Evolutionary conservation across 2,113 vertebrate species (phyloP).

Genomic region (Cervus canadensis): DNA sequence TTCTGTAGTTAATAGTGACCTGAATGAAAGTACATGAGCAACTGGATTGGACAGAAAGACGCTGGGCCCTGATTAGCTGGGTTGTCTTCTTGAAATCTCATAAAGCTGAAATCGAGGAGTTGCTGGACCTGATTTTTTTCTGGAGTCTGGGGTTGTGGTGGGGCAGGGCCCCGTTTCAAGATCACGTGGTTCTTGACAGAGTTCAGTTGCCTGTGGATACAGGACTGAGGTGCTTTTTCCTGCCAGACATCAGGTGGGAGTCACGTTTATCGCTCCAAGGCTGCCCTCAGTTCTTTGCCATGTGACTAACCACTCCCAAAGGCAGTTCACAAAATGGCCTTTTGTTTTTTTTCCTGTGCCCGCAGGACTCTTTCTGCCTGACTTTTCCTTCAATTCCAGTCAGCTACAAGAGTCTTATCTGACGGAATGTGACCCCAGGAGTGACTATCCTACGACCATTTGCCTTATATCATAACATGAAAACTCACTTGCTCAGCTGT

Average conservation of each 20-base stretch:
- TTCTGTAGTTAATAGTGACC: neutral
- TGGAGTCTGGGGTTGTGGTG: neutral
- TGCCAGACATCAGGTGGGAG: neutral
- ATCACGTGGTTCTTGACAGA: neutral
- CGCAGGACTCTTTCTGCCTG: neutral
- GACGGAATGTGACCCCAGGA: neutral
- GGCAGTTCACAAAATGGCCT: neutral
- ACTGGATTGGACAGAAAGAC: neutral
- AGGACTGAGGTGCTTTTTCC: neutral
- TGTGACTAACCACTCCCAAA: neutral
- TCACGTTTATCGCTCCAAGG: neutral
- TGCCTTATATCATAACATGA: neutral
- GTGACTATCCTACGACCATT: neutral
- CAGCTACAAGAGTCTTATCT: neutral
- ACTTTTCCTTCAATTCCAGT: neutral
- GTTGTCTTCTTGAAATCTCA: neutral
- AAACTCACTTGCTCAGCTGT: neutral
- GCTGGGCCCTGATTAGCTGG: accelerated
- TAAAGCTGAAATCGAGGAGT: neutral
- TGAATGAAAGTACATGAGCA: neutral
- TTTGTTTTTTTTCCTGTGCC: neutral
- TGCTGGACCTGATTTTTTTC: neutral
- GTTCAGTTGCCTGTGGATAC: neutral
- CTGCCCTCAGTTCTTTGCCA: neutral
- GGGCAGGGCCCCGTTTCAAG: neutral